These are phyloP conservation scores for Shinisaurus crocodilurus DNA, from an alignment of 2,113 vertebrate species.

Conservation along the genomic window DNA sequence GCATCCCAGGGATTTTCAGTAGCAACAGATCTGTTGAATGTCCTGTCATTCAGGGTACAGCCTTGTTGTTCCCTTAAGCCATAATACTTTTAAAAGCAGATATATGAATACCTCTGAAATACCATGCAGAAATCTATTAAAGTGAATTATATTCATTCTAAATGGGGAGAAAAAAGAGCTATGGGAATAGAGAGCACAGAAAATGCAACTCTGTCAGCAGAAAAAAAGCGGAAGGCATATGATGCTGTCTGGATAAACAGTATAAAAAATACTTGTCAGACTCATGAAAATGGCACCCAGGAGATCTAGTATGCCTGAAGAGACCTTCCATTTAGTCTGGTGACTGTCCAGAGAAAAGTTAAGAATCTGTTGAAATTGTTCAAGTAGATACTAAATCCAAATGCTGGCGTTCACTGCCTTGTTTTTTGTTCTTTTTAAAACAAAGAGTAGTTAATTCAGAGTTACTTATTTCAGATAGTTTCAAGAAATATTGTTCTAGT, in stretches of 20 bases:
- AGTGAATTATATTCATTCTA: constrained; percentile 21
- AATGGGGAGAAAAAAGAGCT: constrained; percentile 20
- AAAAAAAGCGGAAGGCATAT: constrained; percentile 26
- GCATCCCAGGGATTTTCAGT: not conserved
- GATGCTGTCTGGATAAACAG: not conserved
- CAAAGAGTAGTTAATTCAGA: not conserved
- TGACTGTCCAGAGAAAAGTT: constrained; percentile 37
- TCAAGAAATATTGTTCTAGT: not conserved
- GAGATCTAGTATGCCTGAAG: not conserved
- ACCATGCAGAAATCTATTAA: not conserved
- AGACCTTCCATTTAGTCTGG: constrained; percentile 16
- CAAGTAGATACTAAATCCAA: constrained; percentile 39
- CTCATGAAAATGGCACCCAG: constrained; percentile 9
- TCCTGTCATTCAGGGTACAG: constrained; percentile 19
- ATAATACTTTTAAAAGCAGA: constrained; percentile 22
- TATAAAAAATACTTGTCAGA: constrained; percentile 11
- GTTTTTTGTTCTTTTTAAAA: not conserved
- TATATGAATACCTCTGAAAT: constrained; percentile 19
- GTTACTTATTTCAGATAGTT: not conserved
- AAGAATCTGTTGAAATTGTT: not conserved
- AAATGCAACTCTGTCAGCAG: constrained; percentile 14
- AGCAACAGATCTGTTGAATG: not conserved
- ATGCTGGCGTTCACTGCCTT: constrained; percentile 29
- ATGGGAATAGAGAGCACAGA: not conserved
- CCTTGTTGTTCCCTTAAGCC: constrained; percentile 30